These are phyloP conservation scores for Perca schrenkii DNA, from an alignment of 2,113 vertebrate species.

Conservation along the genomic window DNA sequence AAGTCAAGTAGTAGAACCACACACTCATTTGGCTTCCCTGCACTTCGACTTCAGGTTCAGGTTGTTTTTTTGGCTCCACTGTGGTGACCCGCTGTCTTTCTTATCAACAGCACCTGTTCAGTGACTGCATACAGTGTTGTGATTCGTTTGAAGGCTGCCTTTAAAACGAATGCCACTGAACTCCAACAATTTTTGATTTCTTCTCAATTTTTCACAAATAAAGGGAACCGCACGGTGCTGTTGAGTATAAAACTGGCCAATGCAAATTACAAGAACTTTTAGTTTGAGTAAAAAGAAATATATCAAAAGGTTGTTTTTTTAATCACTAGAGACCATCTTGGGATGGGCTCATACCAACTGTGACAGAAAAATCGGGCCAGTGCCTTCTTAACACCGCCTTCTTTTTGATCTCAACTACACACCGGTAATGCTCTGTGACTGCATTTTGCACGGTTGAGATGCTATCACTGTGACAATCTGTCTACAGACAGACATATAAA, in stretches of 20 bases:
- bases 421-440: no score
- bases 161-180: neutral
- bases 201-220: neutral
- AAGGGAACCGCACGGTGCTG: neutral
- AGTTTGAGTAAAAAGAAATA: neutral
- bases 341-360: no score
- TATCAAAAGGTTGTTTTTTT: neutral
- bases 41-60: neutral
- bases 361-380: no score
- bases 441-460: no score
- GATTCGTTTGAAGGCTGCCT: neutral
- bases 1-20: neutral
- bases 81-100: neutral
- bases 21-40: neutral
- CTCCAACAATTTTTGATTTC: neutral
- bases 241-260: neutral
- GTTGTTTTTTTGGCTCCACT: neutral
- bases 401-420: no score
- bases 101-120: conserved; percentile 1
- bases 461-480: no score
- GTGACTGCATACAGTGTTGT: neutral
- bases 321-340: no score
- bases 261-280: neutral
- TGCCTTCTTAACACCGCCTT: no score
- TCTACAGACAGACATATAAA: no score